These are phyloP conservation scores for Megalopta genalis DNA, from an alignment of 1,140 invertebrate species.

Conservation along the genomic window DNA sequence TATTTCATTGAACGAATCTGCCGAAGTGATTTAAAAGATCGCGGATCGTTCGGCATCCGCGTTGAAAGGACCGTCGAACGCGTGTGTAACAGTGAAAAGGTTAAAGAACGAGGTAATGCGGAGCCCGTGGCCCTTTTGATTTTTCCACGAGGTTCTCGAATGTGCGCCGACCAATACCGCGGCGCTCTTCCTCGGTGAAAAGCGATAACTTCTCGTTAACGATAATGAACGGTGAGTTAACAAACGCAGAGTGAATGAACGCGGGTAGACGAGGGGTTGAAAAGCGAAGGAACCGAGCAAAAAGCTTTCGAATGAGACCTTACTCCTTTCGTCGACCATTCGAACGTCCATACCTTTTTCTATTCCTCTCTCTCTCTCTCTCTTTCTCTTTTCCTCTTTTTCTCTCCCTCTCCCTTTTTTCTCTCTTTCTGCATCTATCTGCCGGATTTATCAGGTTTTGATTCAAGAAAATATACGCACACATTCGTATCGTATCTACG, in stretches of 20 bases:
- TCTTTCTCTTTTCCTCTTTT: background rate
- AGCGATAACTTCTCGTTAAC: conserved; percentile 59
- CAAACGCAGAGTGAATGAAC: conserved; percentile 22
- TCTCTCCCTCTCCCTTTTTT: too few species aligned
- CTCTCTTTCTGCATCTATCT: too few species aligned
- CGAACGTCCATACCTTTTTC: background rate
- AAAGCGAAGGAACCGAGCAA: conserved; percentile 8
- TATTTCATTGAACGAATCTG: background rate
- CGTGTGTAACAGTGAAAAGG: background rate
- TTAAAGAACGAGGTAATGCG: background rate
- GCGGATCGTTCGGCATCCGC: conserved; percentile 1
- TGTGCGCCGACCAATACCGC: conserved; percentile 33
- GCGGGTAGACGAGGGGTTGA: conserved; percentile 9
- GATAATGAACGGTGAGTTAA: conserved; percentile 47
- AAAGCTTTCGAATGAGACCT: conserved; percentile 15
- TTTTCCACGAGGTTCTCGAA: conserved; percentile 31
- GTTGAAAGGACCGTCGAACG: background rate
- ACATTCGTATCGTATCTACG: conserved; percentile 12
- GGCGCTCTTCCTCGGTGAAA: conserved; percentile 28
- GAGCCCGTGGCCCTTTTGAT: background rate
- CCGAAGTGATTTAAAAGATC: background rate
- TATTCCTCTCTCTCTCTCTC: background rate
- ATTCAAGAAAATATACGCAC: conserved; percentile 52
- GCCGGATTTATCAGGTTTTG: conserved; percentile 33
- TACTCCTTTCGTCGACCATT: conserved; percentile 8